Percentiles rank a stretch among this genome's conserved stretches.
phyloP scores from a whole-genome alignment of 2,888 invertebrate genomes.

The Cephalotes varians region DNA sequence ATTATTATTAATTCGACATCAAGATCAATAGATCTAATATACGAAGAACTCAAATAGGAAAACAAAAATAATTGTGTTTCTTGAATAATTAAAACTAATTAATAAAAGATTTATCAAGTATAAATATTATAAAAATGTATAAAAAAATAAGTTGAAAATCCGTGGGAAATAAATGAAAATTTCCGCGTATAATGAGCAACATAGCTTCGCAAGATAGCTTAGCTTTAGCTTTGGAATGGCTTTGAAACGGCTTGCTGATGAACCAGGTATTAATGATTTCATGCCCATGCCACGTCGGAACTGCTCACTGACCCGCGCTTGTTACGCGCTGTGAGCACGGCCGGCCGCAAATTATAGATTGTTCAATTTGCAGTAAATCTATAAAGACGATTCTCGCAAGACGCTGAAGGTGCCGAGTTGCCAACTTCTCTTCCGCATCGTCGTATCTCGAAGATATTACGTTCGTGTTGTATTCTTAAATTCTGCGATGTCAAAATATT shows the following conservation, averaged over 20 bases:
- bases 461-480: neutral
- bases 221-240: conserved; percentile 17
- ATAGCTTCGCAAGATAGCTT: conserved; percentile 1
- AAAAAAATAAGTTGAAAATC: neutral
- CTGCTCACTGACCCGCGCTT: conserved; percentile 65
- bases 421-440: conserved; percentile 51
- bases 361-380: conserved; percentile 83
- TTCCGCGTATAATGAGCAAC: neutral
- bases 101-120: neutral
- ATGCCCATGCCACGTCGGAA: conserved; percentile 73
- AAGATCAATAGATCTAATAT: neutral
- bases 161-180: neutral
- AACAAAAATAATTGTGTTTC: neutral
- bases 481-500: conserved; percentile 13
- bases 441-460: conserved; percentile 17
- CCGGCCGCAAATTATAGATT: conserved; percentile 80
- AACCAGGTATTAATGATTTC: conserved; percentile 79
- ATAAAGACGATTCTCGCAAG: conserved; percentile 74
- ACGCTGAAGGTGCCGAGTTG: conserved; percentile 67
- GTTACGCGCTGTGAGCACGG: conserved; percentile 73
- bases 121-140: neutral
- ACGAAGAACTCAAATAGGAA: neutral
- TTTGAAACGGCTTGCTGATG: conserved; percentile 66
- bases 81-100: neutral
- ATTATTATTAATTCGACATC: neutral